Percentiles rank a stretch among this genome's conserved stretches.
Evolutionary conservation across 2,113 vertebrate genomes (phyloP).

Genomic region (Tetrao urogallus): DNA sequence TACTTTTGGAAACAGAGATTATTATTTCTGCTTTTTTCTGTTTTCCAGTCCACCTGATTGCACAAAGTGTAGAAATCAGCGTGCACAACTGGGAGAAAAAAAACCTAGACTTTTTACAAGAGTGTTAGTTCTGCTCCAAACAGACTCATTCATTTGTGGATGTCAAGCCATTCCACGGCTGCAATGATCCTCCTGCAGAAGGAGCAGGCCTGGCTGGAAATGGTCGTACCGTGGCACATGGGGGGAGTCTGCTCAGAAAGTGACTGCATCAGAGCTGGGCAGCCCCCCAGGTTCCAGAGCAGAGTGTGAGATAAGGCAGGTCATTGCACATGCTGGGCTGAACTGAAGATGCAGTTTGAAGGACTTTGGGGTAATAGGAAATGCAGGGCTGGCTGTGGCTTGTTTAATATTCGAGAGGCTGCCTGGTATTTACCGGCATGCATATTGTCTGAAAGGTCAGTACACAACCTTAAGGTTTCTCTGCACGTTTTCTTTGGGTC

Average conservation of each 20-base stretch:
- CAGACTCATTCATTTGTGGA: background rate
- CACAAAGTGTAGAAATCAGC: background rate
- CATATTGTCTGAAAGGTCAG: slow-evolving; percentile 57
- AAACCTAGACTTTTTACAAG: background rate
- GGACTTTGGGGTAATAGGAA: slow-evolving; percentile 20
- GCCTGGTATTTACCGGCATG: slow-evolving; percentile 31
- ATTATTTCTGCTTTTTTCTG: background rate
- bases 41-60: background rate
- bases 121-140: background rate
- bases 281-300: fast-evolving
- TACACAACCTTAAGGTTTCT: background rate
- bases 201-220: background rate
- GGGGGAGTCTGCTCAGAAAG: background rate
- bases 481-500: background rate
- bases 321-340: background rate
- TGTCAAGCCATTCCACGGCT: background rate
- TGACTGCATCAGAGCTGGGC: background rate
- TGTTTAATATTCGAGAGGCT: background rate
- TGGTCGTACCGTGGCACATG: background rate
- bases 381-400: slow-evolving; percentile 20
- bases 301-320: background rate
- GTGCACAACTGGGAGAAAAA: background rate
- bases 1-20: background rate
- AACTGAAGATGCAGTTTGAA: background rate
- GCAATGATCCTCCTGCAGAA: background rate